phyloP scores from a whole-genome alignment of 2,797 vertebrate species.

The Apodemus agrarius region DNA sequence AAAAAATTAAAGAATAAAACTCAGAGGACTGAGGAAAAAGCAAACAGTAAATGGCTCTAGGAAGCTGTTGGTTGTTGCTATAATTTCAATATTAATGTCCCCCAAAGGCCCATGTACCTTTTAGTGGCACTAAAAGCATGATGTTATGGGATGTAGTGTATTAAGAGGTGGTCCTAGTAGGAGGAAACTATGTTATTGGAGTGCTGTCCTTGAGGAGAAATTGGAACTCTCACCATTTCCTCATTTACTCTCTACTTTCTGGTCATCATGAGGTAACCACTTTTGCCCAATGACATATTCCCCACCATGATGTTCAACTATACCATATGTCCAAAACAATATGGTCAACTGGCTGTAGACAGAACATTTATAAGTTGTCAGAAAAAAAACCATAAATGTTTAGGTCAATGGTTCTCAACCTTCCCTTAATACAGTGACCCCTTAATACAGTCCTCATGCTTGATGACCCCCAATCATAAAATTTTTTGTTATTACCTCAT shows the following conservation, averaged over 20 bases:
- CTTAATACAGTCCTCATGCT: not conserved
- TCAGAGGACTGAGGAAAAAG: not conserved
- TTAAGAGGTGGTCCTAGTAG: not conserved
- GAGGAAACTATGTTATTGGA: not conserved
- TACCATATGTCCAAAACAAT: not conserved
- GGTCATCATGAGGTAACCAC: not conserved
- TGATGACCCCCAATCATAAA: not conserved
- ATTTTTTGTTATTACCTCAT: not conserved
- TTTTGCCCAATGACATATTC: not conserved
- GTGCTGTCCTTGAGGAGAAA: not conserved
- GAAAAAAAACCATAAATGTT: not conserved
- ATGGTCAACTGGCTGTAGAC: not conserved
- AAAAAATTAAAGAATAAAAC: slow-evolving; percentile 16
- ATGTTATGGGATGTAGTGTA: not conserved
- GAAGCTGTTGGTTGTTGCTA: not conserved
- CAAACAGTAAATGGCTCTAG: not conserved
- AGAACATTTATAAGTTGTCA: not conserved
- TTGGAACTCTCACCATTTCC: not conserved
- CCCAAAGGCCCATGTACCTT: not conserved
- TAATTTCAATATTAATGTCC: not conserved
- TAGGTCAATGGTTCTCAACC: not conserved
- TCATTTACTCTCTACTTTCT: not conserved
- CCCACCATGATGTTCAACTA: not conserved
- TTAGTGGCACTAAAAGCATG: not conserved
- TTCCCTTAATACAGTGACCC: not conserved